A percentile compares a stretch with the other conserved stretches of the same genome.
phyloP scores from a whole-genome alignment of 1,140 invertebrate genomes.

The Heliconius himera region DNA sequence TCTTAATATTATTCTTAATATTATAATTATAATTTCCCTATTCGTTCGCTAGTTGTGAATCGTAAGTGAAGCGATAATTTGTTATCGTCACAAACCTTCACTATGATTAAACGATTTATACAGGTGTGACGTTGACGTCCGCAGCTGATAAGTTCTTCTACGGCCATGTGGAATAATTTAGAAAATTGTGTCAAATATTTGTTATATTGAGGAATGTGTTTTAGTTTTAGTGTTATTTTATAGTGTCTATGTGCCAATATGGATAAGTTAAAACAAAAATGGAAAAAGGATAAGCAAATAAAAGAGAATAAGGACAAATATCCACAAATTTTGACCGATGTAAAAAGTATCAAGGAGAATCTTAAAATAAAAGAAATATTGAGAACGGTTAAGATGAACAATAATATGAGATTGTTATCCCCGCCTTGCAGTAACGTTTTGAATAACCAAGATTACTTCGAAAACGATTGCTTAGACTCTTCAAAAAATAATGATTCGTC shows the following conservation, averaged over 20 bases:
- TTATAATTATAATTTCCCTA: not conserved
- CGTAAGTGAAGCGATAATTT: slow-evolving; percentile 46
- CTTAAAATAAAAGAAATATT: slow-evolving; percentile 73
- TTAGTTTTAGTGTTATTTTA: not conserved
- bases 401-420: slow-evolving; percentile 64
- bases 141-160: slow-evolving; percentile 54
- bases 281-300: slow-evolving; percentile 61
- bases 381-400: slow-evolving; percentile 73
- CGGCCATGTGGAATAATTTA: slow-evolving; percentile 49
- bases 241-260: slow-evolving; percentile 47
- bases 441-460: slow-evolving; percentile 62
- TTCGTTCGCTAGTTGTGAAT: not conserved
- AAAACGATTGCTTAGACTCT: slow-evolving; percentile 52
- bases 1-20: not conserved
- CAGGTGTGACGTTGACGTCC: slow-evolving; percentile 60
- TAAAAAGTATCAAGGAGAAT: slow-evolving; percentile 71
- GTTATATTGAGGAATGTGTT: slow-evolving; percentile 16
- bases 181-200: slow-evolving; percentile 45
- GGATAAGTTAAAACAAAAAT: slow-evolving; percentile 64
- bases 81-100: slow-evolving; percentile 61
- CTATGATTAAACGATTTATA: slow-evolving; percentile 67
- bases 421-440: slow-evolving; percentile 64
- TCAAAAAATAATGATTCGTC: slow-evolving; percentile 10
- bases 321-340: slow-evolving; percentile 55
- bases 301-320: slow-evolving; percentile 52